Conservation (phyloP, 1,140 invertebrate species). For the Homarus americanus region DNA sequence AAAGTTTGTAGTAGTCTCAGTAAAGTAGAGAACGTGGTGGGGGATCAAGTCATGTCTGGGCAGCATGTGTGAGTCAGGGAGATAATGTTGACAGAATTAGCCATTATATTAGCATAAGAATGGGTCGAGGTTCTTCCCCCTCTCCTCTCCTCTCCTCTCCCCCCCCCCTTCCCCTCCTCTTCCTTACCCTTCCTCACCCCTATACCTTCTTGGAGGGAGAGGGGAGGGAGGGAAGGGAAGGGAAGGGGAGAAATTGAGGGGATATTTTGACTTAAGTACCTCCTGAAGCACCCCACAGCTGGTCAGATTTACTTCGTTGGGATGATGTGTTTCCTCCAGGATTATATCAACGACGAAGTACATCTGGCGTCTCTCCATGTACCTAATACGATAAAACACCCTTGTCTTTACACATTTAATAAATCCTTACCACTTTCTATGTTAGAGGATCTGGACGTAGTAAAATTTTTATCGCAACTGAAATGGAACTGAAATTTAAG, state of each 20-base stretch:
- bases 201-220: no score
- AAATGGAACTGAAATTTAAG: neutral
- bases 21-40: neutral
- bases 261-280: slow-evolving; percentile 2
- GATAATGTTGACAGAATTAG: slow-evolving; percentile 60
- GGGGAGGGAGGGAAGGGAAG: no score
- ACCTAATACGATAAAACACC: no score
- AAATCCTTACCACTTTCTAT: no score
- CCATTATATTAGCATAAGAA: slow-evolving; percentile 59
- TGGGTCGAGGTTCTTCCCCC: neutral
- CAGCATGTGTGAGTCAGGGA: slow-evolving; percentile 13
- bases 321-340: neutral
- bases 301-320: neutral
- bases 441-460: no score
- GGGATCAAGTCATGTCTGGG: slow-evolving; percentile 5
- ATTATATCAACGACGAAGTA: no score
- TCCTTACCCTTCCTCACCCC: neutral
- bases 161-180: neutral
- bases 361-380: no score
- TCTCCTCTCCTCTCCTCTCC: neutral
- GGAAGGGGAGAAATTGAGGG: slow-evolving; percentile 5
- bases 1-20: neutral
- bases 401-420: no score
- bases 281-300: neutral
- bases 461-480: no score